A percentile compares a stretch with the other conserved stretches of the same genome.
These are phyloP conservation scores for Limnephilus marmoratus DNA, from an alignment of 2,888 invertebrate genomes.

Conservation along the genomic window DNA sequence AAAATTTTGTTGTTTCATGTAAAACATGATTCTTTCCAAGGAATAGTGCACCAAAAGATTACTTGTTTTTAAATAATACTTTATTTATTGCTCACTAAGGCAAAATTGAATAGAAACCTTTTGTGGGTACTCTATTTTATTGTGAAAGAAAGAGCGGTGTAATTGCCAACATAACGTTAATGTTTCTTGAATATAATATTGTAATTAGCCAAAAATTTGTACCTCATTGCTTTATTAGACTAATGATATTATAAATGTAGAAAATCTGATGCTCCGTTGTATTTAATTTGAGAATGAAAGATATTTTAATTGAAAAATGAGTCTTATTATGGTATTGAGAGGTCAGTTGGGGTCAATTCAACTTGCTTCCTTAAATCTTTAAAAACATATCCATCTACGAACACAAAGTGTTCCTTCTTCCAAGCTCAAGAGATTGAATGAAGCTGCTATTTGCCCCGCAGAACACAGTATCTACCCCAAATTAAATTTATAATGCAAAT, in stretches of 20 bases:
- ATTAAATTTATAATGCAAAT: neutral
- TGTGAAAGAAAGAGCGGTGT: neutral
- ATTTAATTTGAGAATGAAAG: neutral
- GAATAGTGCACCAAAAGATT: neutral
- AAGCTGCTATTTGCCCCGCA: neutral
- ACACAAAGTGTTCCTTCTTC: neutral
- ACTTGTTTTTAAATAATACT: neutral
- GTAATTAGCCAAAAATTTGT: constrained; percentile 61
- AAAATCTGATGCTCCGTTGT: neutral
- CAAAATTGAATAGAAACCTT: neutral
- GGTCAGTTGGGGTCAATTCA: neutral
- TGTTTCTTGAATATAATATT: neutral
- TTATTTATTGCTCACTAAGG: neutral
- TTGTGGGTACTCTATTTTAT: neutral
- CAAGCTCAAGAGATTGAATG: too few species aligned
- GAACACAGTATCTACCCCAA: neutral
- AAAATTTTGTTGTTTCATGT: neutral
- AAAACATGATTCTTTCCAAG: neutral
- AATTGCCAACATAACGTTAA: neutral
- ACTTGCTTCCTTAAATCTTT: too few species aligned
- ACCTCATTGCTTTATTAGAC: constrained; percentile 61
- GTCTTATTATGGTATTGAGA: neutral
- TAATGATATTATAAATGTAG: neutral
- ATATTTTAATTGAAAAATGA: neutral
- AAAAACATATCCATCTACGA: neutral